These are phyloP conservation scores for Ptychadena robeensis DNA, from an alignment of 2,797 vertebrate genomes.

Conservation along the genomic window DNA sequence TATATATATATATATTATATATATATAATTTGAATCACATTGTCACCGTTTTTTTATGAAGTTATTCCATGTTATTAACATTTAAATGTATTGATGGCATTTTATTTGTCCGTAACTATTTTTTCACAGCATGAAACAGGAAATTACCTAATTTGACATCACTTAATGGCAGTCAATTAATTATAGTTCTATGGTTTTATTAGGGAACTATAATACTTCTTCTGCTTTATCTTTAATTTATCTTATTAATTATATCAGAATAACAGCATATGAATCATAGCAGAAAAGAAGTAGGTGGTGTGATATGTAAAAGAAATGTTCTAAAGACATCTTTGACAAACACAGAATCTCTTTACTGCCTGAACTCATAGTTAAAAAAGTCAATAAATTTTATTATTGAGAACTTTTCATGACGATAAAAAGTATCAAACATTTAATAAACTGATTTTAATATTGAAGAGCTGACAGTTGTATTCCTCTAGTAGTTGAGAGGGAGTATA, in stretches of 20 bases:
- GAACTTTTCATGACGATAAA: neutral
- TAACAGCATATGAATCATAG: neutral
- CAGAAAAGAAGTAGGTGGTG: slow-evolving; percentile 6
- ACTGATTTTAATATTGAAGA: neutral
- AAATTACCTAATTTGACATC: slow-evolving; percentile 8
- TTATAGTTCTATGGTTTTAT: neutral
- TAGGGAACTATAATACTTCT: neutral
- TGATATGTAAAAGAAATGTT: slow-evolving; percentile 27
- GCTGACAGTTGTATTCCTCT: neutral
- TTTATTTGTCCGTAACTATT: neutral
- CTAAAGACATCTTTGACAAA: neutral
- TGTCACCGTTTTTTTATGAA: too few relatives aligned
- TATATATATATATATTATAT: too few relatives aligned
- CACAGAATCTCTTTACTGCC: neutral
- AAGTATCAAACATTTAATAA: neutral
- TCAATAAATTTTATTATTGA: neutral
- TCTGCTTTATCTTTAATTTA: slow-evolving; percentile 2
- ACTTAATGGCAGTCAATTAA: neutral
- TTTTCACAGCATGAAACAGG: neutral
- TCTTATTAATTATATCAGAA: neutral
- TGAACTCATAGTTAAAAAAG: neutral
- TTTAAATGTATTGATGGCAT: neutral
- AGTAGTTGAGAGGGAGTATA: too few relatives aligned
- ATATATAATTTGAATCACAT: too few relatives aligned
- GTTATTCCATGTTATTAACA: too few relatives aligned